These are phyloP conservation scores for Epinotia brunnichana DNA, from an alignment of 2,888 invertebrate genomes.

Conservation along the genomic window DNA sequence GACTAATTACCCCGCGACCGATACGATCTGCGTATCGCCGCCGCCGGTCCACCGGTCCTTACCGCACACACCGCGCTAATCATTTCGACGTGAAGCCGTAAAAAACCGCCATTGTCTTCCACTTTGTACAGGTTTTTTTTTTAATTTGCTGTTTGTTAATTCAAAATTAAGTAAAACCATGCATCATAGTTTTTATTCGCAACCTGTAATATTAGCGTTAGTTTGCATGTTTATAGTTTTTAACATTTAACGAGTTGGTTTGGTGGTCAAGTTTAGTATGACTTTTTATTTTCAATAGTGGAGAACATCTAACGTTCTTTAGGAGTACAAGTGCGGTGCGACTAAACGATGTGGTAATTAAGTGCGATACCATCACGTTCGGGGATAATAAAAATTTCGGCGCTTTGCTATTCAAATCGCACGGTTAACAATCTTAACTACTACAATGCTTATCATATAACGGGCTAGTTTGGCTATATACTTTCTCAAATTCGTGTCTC, in stretches of 20 bases:
- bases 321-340: conserved; percentile 45
- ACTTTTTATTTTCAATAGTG: conserved; percentile 40
- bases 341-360: conserved; percentile 79
- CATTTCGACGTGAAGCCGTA: conserved; percentile 50
- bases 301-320: conserved; percentile 39
- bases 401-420: conserved; percentile 77
- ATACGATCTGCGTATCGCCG: conserved; percentile 64
- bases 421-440: conserved; percentile 41
- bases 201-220: not conserved
- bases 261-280: conserved; percentile 10
- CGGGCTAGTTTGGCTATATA: conserved; percentile 16
- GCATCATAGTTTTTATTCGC: not conserved
- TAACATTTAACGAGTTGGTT: not conserved
- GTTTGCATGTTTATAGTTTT: not conserved
- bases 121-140: conserved; percentile 10
- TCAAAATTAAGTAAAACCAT: conserved; percentile 9
- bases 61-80: conserved; percentile 54
- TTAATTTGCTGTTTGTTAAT: conserved; percentile 13
- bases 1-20: conserved; percentile 73
- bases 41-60: no score
- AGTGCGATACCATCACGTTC: conserved; percentile 70
- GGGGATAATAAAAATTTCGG: conserved; percentile 75
- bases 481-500: not conserved
- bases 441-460: conserved; percentile 39
- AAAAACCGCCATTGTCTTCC: conserved; percentile 29